Conservation (phyloP, 2,888 invertebrate species). For the Acutogordius australiensis region DNA sequence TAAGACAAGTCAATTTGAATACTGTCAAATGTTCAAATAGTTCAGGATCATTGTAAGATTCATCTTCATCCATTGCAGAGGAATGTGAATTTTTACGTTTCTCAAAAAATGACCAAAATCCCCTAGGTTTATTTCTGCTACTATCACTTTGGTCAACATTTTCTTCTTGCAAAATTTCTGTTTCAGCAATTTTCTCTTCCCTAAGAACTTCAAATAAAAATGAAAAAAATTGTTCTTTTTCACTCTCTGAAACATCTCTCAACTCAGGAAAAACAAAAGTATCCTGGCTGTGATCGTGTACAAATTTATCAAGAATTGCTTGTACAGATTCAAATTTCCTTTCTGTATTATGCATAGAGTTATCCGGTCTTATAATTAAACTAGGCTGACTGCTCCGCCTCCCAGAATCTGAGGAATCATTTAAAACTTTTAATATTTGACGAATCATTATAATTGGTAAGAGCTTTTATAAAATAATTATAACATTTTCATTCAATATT, state of each 20-base stretch:
- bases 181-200: constrained; percentile 2
- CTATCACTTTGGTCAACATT: not conserved
- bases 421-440: not conserved
- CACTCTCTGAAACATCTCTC: not conserved
- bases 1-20: not conserved
- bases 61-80: not conserved
- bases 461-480: no score
- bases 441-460: not conserved
- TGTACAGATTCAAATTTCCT: not conserved
- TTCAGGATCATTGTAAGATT: not conserved
- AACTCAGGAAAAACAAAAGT: constrained; percentile 6
- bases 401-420: not conserved
- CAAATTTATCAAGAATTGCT: not conserved
- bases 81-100: not conserved
- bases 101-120: not conserved
- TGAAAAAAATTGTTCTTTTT: not conserved
- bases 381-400: not conserved
- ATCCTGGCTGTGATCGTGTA: not conserved
- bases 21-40: not conserved
- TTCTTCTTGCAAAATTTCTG: not conserved
- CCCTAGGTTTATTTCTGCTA: not conserved
- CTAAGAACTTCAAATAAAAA: constrained; percentile 8
- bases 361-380: not conserved
- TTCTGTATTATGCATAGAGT: not conserved
- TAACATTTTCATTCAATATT: no score